A percentile compares a stretch with the other conserved stretches of the same genome.
Evolutionary conservation across 2,113 vertebrate species (phyloP).

Genomic region (Perognathus longimembris): DNA sequence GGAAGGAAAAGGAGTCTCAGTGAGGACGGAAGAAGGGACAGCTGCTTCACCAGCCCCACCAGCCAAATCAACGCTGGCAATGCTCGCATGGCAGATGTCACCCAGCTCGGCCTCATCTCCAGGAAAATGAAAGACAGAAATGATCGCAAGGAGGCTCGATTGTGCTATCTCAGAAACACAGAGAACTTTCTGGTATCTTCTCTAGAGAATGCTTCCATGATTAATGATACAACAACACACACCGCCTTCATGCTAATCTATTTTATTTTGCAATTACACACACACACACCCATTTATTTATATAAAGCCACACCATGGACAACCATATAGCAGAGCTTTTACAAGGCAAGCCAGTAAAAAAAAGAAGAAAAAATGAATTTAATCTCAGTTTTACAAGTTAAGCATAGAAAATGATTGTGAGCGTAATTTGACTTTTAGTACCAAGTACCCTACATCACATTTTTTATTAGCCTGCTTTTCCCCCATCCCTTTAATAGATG

Average conservation of each 20-base stretch:
- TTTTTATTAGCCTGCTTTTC: slow-evolving; percentile 24
- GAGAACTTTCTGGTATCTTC: slow-evolving; percentile 41
- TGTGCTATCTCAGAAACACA: slow-evolving; percentile 75
- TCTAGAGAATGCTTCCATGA: slow-evolving; percentile 52
- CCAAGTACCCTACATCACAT: not conserved
- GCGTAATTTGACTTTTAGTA: slow-evolving; percentile 50
- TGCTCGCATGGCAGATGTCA: slow-evolving; percentile 63
- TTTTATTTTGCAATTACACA: not conserved
- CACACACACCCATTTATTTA: not conserved
- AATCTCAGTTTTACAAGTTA: slow-evolving; percentile 15
- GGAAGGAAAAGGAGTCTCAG: not conserved
- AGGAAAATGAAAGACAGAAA: slow-evolving; percentile 66
- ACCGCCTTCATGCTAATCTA: slow-evolving; percentile 40
- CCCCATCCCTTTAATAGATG: not conserved
- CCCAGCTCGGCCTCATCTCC: slow-evolving; percentile 54
- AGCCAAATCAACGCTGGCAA: slow-evolving; percentile 72
- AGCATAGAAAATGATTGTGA: not conserved
- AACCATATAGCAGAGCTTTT: not conserved
- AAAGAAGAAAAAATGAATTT: not conserved
- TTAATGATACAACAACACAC: slow-evolving; percentile 32
- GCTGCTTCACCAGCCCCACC: not conserved
- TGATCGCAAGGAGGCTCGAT: slow-evolving; percentile 45
- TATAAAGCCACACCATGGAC: not conserved
- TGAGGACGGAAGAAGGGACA: slow-evolving; percentile 45
- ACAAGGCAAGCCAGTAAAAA: slow-evolving; percentile 6